Evolutionary conservation across 2,888 invertebrate genomes (phyloP), one percentile per base, ranked within the genome.

Genomic region (Xylota sylvarum): DNA sequence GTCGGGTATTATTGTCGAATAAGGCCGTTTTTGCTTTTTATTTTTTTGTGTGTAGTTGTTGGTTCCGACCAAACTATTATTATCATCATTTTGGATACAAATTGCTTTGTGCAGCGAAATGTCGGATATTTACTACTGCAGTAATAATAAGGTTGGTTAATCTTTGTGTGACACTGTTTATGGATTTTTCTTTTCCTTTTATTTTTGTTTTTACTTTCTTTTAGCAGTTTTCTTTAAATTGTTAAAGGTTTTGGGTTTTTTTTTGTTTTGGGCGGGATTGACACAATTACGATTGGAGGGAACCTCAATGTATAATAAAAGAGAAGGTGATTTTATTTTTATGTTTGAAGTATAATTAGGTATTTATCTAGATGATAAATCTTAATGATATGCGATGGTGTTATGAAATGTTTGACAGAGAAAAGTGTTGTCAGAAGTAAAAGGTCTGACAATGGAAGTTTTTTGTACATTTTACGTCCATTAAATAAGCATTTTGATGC

Each of bases 121-220:
- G 86, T 73, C 86, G 82, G 86, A 86, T 82, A 86, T 86, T 52
- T 86, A 86, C 73, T 86, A 86, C 67, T 86, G 86, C 77, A 82
- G 77, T 64, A 86, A 86, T 73, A 86, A 78, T 46, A 86, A 86
- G 86, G 86, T 86, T 62, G 56, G 81, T 79, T 48, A 35, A 30
- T 6, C 9, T 35, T 1, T 60, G 52, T 65, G 46, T 46, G 58
- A 65, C 58, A 74, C 56, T 76, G 46, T 52, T 52, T 64, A 23
- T 74, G 55, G 14, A 48, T 58, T 40, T 78, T 56, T 14, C 12
- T 23, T n/a, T 0, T 23, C 30, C 23, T 46, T 46, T 35, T 64
- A 43, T 60, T 58, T 60, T 64, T 76, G 46, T 70, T 69, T 69
- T 83, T 60, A 69, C 56, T 83, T 73, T 73, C 55, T 65, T 76